Evolutionary conservation across 1,140 invertebrate species (phyloP), one percentile per base, ranked within the genome.

Genomic region (Hypothenemus hampei): DNA sequence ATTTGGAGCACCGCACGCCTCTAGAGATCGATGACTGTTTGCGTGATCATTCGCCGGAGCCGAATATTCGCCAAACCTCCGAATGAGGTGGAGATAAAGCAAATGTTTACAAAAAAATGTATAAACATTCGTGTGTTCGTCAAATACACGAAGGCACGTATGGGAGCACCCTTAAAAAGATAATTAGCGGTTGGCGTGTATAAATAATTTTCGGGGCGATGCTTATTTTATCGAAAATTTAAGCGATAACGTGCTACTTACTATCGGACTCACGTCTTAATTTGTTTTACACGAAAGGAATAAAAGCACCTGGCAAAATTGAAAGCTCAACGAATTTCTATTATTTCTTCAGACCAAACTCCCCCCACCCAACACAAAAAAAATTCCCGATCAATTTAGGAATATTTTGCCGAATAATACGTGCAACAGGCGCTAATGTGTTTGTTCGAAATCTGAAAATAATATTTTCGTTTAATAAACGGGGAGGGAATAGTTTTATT

Each of bases 251-350:
- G 57, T 57, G 51, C 46, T 36, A 41, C 45, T 55, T 36, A 51
- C 57, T 50, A 22, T 24, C 46, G 37, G 13, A 23, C 35, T 33
- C 57, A 58, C 49, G 58, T 61, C 59, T 61, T 60, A 57, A 64
- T 60, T 62, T 58, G 55, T 60, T 61, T 60, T 62, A 58, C 60
- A 59, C 58, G 50, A 55, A 40, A 56, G 54, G 48, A 60, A 64
- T 64, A 60, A 64, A 64, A 64, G 62, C 62, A 64, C 59, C 62
- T 62, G 62, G 55, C 57, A n/a, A n/a, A n/a, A n/a, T n/a, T n/a
- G n/a, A n/a, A n/a, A n/a, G n/a, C n/a, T n/a, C n/a, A n/a, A n/a
- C n/a, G n/a, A n/a, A n/a, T n/a, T n/a, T n/a, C n/a, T n/a, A n/a
- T n/a, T n/a, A n/a, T n/a, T n/a, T n/a, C n/a, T n/a, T n/a, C n/a